phyloP scores from a whole-genome alignment of 2,888 invertebrate species.

The Listrodromus nycthemerus region DNA sequence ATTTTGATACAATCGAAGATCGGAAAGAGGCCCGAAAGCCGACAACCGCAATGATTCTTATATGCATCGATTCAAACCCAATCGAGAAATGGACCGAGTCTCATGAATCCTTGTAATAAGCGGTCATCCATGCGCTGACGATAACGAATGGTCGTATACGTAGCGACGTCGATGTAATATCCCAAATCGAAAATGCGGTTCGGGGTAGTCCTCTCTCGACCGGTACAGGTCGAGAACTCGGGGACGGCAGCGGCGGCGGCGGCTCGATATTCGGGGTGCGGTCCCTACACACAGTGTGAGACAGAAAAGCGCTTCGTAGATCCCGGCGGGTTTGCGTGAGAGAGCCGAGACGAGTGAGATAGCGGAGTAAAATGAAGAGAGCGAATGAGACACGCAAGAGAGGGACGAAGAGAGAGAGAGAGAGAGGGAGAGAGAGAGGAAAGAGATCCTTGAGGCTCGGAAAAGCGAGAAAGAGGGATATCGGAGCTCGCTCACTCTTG shows the following conservation, averaged over 20 bases:
- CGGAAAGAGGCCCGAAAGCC: background rate
- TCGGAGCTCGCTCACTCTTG: slow-evolving; percentile 35
- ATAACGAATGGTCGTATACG: slow-evolving; percentile 53
- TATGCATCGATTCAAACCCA: background rate
- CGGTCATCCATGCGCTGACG: slow-evolving; percentile 29
- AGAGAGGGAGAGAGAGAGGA: slow-evolving; percentile 51
- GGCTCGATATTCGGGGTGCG: slow-evolving; percentile 84
- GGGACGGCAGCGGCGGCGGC: slow-evolving; percentile 67
- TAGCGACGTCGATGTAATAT: slow-evolving; percentile 61
- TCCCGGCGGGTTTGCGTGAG: slow-evolving; percentile 80
- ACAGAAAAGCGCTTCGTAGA: slow-evolving; percentile 70
- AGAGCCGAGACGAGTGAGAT: slow-evolving; percentile 50
- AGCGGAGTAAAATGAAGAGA: slow-evolving; percentile 62
- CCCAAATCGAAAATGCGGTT: slow-evolving; percentile 68
- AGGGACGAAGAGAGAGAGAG: slow-evolving; percentile 59
- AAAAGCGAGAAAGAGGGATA: slow-evolving; percentile 64
- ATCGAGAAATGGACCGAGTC: slow-evolving; percentile 10
- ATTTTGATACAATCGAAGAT: background rate
- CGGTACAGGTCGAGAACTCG: slow-evolving; percentile 57
- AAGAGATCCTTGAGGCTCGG: slow-evolving; percentile 55
- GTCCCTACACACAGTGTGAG: slow-evolving; percentile 74
- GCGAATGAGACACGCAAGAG: slow-evolving; percentile 56
- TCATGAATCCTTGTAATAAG: slow-evolving; percentile 55
- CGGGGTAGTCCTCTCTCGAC: slow-evolving; percentile 47
- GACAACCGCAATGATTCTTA: background rate